Evolutionary conservation across 2,888 invertebrate genomes (phyloP).

Genomic region (Gandaritis pyraliata): DNA sequence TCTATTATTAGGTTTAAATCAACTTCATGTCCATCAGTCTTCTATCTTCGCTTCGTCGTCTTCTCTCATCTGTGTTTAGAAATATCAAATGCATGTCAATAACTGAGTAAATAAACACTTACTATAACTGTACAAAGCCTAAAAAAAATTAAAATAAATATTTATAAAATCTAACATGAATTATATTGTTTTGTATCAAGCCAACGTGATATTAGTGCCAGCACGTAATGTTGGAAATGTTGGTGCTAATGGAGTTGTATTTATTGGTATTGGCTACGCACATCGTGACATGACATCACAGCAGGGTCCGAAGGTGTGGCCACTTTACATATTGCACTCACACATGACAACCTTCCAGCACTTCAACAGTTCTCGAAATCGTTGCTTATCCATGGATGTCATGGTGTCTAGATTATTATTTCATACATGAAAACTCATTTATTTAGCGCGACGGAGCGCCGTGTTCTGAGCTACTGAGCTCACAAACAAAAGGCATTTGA

Average conservation of each 20-base stretch:
- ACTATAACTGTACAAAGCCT: conserved; percentile 38
- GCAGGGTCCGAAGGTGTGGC: conserved; percentile 57
- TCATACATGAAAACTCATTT: conserved; percentile 52
- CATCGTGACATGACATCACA: conserved; percentile 57
- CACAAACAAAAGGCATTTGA: conserved; percentile 41
- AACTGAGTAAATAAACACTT: conserved; percentile 40
- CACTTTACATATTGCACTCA: conserved; percentile 60
- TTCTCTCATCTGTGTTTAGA: conserved; percentile 50
- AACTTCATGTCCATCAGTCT: conserved; percentile 46
- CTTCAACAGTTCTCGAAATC: conserved; percentile 46
- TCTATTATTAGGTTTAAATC: conserved; percentile 21
- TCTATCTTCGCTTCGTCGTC: conserved; percentile 44
- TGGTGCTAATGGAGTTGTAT: conserved; percentile 52
- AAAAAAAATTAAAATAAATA: conserved; percentile 37
- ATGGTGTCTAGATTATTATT: conserved; percentile 45
- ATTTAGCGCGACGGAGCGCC: conserved; percentile 49
- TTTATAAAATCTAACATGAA: conserved; percentile 45
- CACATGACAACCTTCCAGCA: conserved; percentile 49
- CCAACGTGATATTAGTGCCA: conserved; percentile 40
- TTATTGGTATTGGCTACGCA: conserved; percentile 53
- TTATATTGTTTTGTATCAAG: conserved; percentile 45
- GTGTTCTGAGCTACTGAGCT: conserved; percentile 47
- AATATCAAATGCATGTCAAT: conserved; percentile 44
- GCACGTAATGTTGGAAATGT: conserved; percentile 43
- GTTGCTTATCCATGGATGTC: conserved; percentile 47